phyloP scores from a whole-genome alignment of 2,113 vertebrate genomes.

The Sinocyclocheilus grahami region DNA sequence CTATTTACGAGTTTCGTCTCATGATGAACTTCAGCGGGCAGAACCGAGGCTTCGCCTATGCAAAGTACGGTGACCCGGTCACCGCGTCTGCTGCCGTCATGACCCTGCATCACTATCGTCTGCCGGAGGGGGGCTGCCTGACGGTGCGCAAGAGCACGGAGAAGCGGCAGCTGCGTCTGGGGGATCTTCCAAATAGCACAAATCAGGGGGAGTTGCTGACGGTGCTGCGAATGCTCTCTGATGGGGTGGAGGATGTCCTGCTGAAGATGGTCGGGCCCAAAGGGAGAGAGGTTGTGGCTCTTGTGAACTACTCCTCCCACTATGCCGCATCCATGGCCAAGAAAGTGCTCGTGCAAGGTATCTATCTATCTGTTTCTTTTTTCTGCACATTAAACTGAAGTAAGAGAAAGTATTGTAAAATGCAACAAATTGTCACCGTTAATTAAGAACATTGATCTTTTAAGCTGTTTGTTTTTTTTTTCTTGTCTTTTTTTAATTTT shows the following conservation, averaged over 20 bases:
- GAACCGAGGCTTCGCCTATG: conserved; percentile 93
- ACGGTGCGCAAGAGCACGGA: conserved; percentile 84
- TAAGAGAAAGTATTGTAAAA: too few relatives aligned
- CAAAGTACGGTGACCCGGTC: conserved; percentile 74
- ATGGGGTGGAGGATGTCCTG: conserved; percentile 73
- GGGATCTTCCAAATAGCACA: conserved; percentile 62
- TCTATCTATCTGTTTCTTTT: too few relatives aligned
- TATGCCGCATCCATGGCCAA: conserved; percentile 87
- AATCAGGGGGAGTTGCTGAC: conserved; percentile 64
- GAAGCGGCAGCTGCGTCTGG: conserved; percentile 82
- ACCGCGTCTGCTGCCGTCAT: conserved; percentile 73
- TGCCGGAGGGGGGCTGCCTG: conserved; percentile 74
- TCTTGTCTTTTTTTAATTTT: not conserved
- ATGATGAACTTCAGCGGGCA: conserved; percentile 99
- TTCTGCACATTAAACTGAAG: too few relatives aligned
- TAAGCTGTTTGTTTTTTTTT: not conserved
- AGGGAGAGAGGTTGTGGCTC: conserved; percentile 63
- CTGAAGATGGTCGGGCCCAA: conserved; percentile 69
- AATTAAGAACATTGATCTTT: too few relatives aligned
- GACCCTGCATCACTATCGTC: conserved; percentile 72
- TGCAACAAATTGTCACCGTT: too few relatives aligned
- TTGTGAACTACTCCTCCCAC: conserved; percentile 83
- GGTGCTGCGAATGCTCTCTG: conserved; percentile 63
- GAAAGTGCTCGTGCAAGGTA: conserved; percentile 87
- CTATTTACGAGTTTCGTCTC: conserved; percentile 91